phyloP scores from a whole-genome alignment of 23 tunicate species.

The Phallusia fumigata region DNA sequence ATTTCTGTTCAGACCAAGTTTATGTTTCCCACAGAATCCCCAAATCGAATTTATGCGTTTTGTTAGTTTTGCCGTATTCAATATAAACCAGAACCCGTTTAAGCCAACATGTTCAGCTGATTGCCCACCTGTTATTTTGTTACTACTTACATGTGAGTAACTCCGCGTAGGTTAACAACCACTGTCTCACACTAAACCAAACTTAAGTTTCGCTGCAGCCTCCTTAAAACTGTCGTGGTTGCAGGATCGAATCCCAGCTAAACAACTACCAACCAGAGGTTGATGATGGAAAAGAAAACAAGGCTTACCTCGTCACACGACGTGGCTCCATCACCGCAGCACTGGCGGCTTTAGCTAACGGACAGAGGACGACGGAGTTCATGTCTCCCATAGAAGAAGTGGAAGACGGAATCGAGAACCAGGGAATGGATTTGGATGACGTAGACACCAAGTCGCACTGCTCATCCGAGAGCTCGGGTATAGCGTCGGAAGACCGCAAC shows the following conservation, averaged over 20 bases:
- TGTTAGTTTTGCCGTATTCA: no score
- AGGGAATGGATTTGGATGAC: neutral
- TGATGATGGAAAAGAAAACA: slow-evolving; percentile 3
- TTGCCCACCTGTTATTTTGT: no score
- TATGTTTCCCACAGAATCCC: no score
- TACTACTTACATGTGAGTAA: no score
- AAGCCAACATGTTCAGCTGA: no score
- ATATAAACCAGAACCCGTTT: no score
- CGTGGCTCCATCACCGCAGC: slow-evolving; percentile 24
- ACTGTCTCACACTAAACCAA: no score
- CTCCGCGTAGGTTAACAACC: no score
- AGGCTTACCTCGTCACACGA: slow-evolving; percentile 17
- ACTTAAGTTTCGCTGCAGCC: no score
- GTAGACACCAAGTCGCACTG: neutral
- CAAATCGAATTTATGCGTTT: no score
- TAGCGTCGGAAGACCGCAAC: slow-evolving; percentile 8
- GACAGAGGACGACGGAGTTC: neutral
- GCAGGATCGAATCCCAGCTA: neutral
- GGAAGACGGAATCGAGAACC: neutral
- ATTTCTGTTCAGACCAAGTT: no score
- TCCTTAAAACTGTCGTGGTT: neutral
- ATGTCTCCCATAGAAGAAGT: neutral
- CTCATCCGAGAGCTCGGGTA: slow-evolving; percentile 17
- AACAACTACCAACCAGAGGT: neutral
- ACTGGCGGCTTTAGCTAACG: slow-evolving; percentile 7